Percentiles rank a stretch among this genome's conserved stretches.
Conservation (phyloP, 2,888 invertebrate genomes). For the Priocnemis perturbator region DNA sequence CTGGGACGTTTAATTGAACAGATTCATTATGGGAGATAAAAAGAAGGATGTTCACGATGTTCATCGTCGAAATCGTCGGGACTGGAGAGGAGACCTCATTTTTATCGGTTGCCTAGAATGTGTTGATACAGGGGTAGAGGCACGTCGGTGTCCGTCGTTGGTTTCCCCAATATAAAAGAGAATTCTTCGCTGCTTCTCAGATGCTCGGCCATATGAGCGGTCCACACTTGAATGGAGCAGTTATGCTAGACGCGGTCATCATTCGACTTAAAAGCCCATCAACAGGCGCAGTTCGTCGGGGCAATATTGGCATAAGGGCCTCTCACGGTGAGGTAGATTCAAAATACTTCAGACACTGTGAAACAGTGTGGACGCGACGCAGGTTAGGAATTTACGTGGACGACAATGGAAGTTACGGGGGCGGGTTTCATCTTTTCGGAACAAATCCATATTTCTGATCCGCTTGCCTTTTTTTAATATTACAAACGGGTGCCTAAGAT, state of each 20-base stretch:
- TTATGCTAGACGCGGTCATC: conserved; percentile 82
- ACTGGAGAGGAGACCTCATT: conserved; percentile 81
- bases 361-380: no score
- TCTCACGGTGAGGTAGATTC: no score
- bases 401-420: no score
- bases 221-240: conserved; percentile 86
- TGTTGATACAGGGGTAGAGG: conserved; percentile 74
- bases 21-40: conserved; percentile 57
- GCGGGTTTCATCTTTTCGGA: no score
- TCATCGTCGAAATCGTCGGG: conserved; percentile 82
- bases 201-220: conserved; percentile 87
- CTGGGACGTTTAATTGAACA: neutral
- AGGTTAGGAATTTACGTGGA: no score
- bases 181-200: conserved; percentile 63
- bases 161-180: neutral
- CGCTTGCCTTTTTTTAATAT: no score
- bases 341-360: no score
- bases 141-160: no score
- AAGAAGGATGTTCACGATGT: conserved; percentile 71
- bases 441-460: no score
- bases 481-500: no score
- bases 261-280: conserved; percentile 78
- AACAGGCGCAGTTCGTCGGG: conserved; percentile 80
- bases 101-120: conserved; percentile 87
- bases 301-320: conserved; percentile 83